Evolutionary conservation across 1,140 invertebrate genomes (phyloP).

Genomic region (Antheraea mylitta): DNA sequence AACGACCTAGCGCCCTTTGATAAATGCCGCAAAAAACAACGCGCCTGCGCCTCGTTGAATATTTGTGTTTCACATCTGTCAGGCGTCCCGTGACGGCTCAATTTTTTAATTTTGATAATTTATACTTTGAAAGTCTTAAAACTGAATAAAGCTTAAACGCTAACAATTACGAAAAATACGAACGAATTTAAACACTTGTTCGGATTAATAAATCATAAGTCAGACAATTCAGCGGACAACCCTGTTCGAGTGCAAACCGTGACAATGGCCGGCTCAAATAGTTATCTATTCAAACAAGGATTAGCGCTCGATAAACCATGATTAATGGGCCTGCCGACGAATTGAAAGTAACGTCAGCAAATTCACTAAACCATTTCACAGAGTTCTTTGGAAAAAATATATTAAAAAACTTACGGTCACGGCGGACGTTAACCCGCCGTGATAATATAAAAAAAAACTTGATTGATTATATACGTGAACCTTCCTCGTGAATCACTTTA

Average conservation of each 20-base stretch:
- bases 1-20: too few relatives aligned
- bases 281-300: conserved; percentile 78
- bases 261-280: conserved; percentile 66
- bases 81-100: too few relatives aligned
- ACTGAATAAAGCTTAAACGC: background rate
- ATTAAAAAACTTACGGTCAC: too few relatives aligned
- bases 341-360: conserved; percentile 48
- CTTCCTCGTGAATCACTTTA: too few relatives aligned
- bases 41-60: too few relatives aligned
- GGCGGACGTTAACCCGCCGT: too few relatives aligned
- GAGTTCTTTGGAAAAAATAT: too few relatives aligned
- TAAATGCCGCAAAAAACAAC: too few relatives aligned
- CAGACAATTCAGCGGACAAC: conserved; percentile 20
- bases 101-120: too few relatives aligned
- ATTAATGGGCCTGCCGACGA: conserved; percentile 66
- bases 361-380: background rate
- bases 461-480: too few relatives aligned
- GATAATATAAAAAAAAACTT: too few relatives aligned
- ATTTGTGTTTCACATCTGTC: too few relatives aligned
- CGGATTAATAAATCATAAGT: background rate
- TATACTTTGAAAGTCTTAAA: background rate
- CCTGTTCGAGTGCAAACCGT: conserved; percentile 38
- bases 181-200: background rate
- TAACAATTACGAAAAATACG: background rate
- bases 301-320: conserved; percentile 77